Evolutionary conservation across 2,888 invertebrate genomes (phyloP), one percentile per base, ranked within the genome.

Genomic region (Stenotaenia linearis): DNA sequence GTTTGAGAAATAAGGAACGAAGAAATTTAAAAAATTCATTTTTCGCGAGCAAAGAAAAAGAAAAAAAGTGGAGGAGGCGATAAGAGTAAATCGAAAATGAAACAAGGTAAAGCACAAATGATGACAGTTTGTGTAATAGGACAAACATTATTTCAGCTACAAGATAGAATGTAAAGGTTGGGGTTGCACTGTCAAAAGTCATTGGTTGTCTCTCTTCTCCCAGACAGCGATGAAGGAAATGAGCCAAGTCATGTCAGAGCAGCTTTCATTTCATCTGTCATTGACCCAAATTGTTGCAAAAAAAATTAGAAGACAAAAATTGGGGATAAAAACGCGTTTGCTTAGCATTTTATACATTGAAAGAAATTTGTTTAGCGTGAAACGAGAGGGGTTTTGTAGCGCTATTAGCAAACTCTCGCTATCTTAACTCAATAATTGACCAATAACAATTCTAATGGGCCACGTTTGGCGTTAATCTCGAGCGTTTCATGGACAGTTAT

Each of bases 51-150:
- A 50, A 50, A n/a, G 15, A 18, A 18, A 21, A n/a, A 50, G 69
- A 23, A 28, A 69, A 69, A 69, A 69, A 25, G 25, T 23, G 15
- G 15, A 28, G 25, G 25, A 28, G 69, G 50, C n/a, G 50, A 50
- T 50, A 50, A 50, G 50, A 7, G n/a, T 50, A 50, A 50, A 50
- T 50, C 50, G 50, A 50, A 50, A 50, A 50, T 50, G 50, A 50
- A 50, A 50, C 50, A 50, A 50, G 69, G 69, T 69, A 28, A 25
- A 28, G 69, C 69, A 69, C 25, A 23, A 69, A 69, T 69, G 69
- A 69, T 69, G 69, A 69, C 69, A 69, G 69, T 69, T 69, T 25
- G 69, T 69, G 25, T 69, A 69, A 69, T 69, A 69, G 69, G 28
- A 69, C 69, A 69, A 69, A 69, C 28, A 69, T 69, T 69, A 45